A percentile compares a stretch with the other conserved stretches of the same genome.
phyloP scores from a whole-genome alignment of 2,888 invertebrate species.

The Megastigmus dorsalis region DNA sequence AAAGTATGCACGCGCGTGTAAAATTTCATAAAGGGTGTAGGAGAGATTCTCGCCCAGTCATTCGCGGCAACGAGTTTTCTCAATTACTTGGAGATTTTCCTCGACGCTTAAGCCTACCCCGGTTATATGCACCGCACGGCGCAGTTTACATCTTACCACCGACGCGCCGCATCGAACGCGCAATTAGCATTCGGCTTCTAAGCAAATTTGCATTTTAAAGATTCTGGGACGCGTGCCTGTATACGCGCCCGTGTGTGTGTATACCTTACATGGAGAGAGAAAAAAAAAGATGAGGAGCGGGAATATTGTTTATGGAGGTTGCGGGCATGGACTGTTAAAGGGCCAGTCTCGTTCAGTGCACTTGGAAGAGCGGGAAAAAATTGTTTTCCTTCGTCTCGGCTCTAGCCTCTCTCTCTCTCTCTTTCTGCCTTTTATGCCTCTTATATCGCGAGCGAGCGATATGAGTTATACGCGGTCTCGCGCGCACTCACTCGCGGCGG shows the following conservation, averaged over 20 bases:
- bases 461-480: not conserved
- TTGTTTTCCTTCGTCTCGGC: constrained; percentile 3
- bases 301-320: constrained; percentile 44
- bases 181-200: constrained; percentile 40
- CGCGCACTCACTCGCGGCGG: not conserved
- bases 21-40: no score
- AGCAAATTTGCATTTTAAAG: constrained; percentile 41
- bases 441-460: constrained; percentile 13
- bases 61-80: constrained; percentile 15
- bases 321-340: not conserved
- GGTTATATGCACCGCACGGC: not conserved
- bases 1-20: no score
- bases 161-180: not conserved
- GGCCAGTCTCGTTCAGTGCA: constrained; percentile 17
- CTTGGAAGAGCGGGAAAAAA: not conserved
- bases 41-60: not conserved
- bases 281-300: not conserved
- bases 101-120: not conserved
- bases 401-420: constrained; percentile 15
- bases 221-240: not conserved
- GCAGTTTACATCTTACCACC: no score
- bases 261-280: not conserved
- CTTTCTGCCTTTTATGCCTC: constrained; percentile 17
- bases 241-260: not conserved
- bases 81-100: constrained; percentile 27